Evolutionary conservation across 2,113 vertebrate species (phyloP).

Genomic region (Suricata suricatta): DNA sequence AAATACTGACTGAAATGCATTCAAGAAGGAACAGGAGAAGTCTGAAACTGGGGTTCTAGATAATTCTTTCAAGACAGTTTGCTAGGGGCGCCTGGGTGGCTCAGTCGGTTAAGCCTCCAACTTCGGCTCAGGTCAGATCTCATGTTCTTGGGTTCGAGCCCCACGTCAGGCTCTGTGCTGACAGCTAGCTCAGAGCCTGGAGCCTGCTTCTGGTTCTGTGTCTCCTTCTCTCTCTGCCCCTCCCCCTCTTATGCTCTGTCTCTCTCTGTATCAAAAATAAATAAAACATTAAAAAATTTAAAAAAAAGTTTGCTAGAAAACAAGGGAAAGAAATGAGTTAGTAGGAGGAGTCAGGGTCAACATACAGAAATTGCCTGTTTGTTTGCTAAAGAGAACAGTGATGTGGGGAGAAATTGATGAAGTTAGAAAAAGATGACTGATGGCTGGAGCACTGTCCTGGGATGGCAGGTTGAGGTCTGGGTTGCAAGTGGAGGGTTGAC

Average conservation of each 20-base stretch:
- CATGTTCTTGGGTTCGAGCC: no score
- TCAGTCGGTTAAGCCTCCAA: no score
- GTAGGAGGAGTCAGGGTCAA: background rate
- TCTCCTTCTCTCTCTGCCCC: no score
- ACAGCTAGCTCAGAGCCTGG: no score
- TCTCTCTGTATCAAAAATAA: no score
- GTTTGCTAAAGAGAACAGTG: background rate
- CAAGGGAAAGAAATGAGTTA: background rate
- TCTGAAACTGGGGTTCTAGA: background rate
- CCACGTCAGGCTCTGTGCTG: no score
- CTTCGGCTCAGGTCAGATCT: no score
- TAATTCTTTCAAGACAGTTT: background rate
- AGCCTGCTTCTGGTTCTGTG: no score
- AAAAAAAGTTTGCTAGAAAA: background rate
- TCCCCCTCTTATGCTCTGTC: no score
- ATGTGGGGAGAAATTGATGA: background rate
- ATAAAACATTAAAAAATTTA: no score
- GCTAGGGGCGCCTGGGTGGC: no score
- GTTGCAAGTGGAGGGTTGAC: rapidly evolving
- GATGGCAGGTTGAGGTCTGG: background rate
- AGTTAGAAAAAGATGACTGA: background rate
- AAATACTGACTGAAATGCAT: background rate
- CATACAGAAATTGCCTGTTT: background rate
- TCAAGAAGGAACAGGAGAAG: background rate
- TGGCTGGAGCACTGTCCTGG: background rate